These are phyloP conservation scores for Myotis findleyi DNA, from an alignment of 2,797 vertebrate genomes.

Conservation along the genomic window DNA sequence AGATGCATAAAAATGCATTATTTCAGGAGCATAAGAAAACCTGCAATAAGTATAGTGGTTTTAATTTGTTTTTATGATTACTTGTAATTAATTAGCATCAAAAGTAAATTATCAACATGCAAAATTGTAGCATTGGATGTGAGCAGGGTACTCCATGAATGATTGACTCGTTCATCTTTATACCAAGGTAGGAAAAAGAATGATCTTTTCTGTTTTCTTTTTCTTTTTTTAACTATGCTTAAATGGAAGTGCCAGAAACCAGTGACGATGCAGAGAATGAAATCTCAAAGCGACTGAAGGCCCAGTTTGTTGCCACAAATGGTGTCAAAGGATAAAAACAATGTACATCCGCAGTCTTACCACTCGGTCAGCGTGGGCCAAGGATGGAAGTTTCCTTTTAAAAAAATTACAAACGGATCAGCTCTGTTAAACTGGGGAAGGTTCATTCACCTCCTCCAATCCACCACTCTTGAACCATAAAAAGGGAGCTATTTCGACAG, in stretches of 20 bases:
- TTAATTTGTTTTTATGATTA: conserved; percentile 88
- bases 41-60: conserved; percentile 84
- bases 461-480: conserved; percentile 33
- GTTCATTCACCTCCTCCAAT: conserved; percentile 70
- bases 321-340: conserved; percentile 45
- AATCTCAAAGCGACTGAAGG: conserved; percentile 54
- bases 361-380: conserved; percentile 41
- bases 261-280: conserved; percentile 50
- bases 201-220: conserved; percentile 1
- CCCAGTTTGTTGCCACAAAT: conserved; percentile 65
- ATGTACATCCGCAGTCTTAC: conserved; percentile 5
- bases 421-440: conserved; percentile 69
- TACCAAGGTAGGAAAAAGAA: conserved; percentile 77
- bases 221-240: conserved; percentile 47
- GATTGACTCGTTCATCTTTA: conserved; percentile 78
- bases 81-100: conserved; percentile 89
- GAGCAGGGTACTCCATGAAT: conserved; percentile 69
- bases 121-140: conserved; percentile 76
- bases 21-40: conserved; percentile 83
- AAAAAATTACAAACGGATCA: conserved; percentile 52
- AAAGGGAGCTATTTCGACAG: conserved; percentile 72
- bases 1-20: conserved; percentile 87
- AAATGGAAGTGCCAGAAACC: conserved; percentile 74
- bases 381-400: conserved; percentile 67
- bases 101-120: conserved; percentile 86